phyloP scores from a whole-genome alignment of 2,888 invertebrate genomes.

The Atethmia centrago region DNA sequence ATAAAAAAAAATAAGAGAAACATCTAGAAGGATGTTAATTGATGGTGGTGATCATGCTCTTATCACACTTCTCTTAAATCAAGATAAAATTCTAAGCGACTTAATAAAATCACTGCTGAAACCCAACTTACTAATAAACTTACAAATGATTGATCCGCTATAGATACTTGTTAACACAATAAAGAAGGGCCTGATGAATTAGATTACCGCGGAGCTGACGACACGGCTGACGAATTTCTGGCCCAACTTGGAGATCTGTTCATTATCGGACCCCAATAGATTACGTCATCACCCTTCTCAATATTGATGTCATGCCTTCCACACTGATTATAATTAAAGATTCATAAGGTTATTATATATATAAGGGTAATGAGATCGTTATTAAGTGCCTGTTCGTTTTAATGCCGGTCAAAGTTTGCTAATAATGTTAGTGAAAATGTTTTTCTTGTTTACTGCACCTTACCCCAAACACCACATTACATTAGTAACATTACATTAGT shows the following conservation, averaged over 20 bases:
- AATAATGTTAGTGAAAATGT: not conserved
- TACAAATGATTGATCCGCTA: slow-evolving; percentile 52
- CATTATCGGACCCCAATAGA: slow-evolving; percentile 59
- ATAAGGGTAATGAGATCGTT: slow-evolving; percentile 1
- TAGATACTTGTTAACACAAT: slow-evolving; percentile 54
- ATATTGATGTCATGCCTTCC: slow-evolving; percentile 41
- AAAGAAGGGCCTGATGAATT: slow-evolving; percentile 57
- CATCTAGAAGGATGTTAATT: too few species aligned
- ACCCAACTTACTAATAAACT: slow-evolving; percentile 35
- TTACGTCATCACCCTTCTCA: slow-evolving; percentile 53
- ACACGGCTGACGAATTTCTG: slow-evolving; percentile 62
- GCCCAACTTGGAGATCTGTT: slow-evolving; percentile 61
- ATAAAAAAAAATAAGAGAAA: too few species aligned
- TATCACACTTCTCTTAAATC: not conserved
- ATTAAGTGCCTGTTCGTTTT: not conserved
- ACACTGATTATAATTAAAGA: slow-evolving; percentile 43
- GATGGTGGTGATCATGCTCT: too few species aligned
- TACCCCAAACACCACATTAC: too few species aligned
- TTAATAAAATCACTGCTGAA: slow-evolving; percentile 9
- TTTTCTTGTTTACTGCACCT: not conserved
- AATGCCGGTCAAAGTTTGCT: too few species aligned
- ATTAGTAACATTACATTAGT: too few species aligned
- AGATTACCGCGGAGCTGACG: slow-evolving; percentile 51
- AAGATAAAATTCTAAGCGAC: not conserved
- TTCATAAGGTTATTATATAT: slow-evolving; percentile 18